These are phyloP conservation scores for Scaeva pyrastri DNA, from an alignment of 2,888 invertebrate species.

Conservation along the genomic window DNA sequence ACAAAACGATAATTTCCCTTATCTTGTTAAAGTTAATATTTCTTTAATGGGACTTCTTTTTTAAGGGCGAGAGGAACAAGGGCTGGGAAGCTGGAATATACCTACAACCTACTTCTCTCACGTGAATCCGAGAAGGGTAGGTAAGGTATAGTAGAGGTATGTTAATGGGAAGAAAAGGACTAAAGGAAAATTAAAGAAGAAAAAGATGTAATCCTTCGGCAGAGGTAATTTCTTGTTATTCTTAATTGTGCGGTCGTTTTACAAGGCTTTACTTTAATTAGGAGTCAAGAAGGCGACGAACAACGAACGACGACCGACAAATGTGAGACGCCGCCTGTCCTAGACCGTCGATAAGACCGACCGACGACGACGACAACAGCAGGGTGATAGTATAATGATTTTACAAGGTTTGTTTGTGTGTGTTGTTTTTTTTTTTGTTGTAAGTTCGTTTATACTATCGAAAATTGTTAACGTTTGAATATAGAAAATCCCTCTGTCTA, in stretches of 20 bases:
- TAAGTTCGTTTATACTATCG: background rate
- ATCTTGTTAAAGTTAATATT: conserved; percentile 67
- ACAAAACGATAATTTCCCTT: conserved; percentile 72
- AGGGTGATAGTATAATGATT: conserved; percentile 28
- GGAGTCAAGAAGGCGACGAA: conserved; percentile 78
- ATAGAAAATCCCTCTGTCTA: conserved; percentile 28
- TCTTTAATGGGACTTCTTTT: conserved; percentile 30
- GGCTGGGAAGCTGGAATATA: background rate
- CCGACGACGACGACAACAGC: conserved; percentile 12
- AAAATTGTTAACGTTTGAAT: conserved; percentile 47
- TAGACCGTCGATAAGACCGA: no score
- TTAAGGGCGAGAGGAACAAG: no score
- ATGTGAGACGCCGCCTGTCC: no score
- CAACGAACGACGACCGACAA: background rate
- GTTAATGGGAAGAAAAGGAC: conserved; percentile 33
- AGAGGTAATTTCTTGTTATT: conserved; percentile 82
- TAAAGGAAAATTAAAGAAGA: conserved; percentile 67
- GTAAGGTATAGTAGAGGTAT: background rate
- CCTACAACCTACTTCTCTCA: conserved; percentile 4
- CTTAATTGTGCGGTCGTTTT: conserved; percentile 79
- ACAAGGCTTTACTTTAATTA: conserved; percentile 83
- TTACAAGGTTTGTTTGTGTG: conserved; percentile 18
- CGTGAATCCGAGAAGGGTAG: conserved; percentile 3
- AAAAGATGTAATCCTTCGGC: conserved; percentile 73
- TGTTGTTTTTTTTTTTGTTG: no score